Evolutionary conservation across 1,140 invertebrate genomes (phyloP).

Genomic region (Lucilia cuprina): DNA sequence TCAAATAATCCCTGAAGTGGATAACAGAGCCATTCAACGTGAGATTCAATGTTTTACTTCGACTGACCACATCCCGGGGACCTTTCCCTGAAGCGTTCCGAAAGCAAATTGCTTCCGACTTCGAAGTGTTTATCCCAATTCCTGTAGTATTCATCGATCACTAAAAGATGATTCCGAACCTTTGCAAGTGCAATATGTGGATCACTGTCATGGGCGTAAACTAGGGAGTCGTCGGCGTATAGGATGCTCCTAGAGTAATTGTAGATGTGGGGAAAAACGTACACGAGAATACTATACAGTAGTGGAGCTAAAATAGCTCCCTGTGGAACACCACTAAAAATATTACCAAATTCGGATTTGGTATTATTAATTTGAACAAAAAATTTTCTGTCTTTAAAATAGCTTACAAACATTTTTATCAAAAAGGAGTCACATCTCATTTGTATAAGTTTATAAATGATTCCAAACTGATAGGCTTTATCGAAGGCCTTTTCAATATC

Average conservation of each 20-base stretch:
- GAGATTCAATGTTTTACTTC: no score
- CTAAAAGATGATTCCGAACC: background rate
- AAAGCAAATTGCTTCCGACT: no score
- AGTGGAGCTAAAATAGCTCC: background rate
- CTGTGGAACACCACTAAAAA: background rate
- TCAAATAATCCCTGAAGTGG: no score
- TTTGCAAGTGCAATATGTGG: background rate
- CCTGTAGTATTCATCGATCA: background rate
- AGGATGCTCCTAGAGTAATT: background rate
- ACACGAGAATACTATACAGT: background rate
- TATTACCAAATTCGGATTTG: background rate
- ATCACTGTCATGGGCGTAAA: background rate
- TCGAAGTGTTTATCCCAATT: no score
- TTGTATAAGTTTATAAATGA: no score
- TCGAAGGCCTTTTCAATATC: slow-evolving; percentile 6
- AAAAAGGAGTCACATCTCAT: no score
- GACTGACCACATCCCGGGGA: no score
- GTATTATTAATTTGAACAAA: background rate
- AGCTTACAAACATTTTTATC: no score
- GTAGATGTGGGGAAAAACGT: background rate
- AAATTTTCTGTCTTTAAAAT: background rate
- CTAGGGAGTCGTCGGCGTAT: background rate
- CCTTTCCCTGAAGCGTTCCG: no score
- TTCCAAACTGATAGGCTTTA: no score
- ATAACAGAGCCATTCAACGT: no score